Base-by-base conservation (phyloP, 2,888 invertebrate species). In the Ischnus inquisitorius region DNA sequence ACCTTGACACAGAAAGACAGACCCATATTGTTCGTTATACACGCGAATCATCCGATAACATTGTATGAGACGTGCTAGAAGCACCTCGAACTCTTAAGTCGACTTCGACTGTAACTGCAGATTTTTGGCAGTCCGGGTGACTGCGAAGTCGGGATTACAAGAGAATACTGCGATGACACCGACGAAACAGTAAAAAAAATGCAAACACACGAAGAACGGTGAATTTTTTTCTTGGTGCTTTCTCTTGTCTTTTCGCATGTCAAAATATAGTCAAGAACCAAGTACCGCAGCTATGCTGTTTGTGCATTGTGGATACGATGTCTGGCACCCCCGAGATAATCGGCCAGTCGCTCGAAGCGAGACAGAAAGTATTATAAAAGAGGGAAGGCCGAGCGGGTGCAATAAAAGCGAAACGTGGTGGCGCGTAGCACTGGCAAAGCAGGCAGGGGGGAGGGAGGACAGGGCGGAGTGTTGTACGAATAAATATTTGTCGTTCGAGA, bases 401-500 rank as follows among this genome's bases (percentile, higher is more conserved):
- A 79, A 79, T 79, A 75, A 83, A 83, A 79, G 64, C 39, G 64
- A 76, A 75, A 64, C 69, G 79, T 74, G 78, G 77, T 62, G 51
- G 77, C 72, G 67, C 46, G 72, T 78, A 75, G 8, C 54, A 62
- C 64, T 60, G 67, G 65, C 48, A 10, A 54, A 54, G 14, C 14
- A n/a, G n/a, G 1, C 16, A 16, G 14, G 16, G 1, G 62, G 43
- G 25, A 57, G 19, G 54, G 16, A 0, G 62, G 54, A 14, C 48
- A 19, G 62, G 51, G 39, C 34, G 39, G 60, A 39, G 12, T 60
- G 71, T 51, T 64, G 62, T 57, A 43, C 83, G 80, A 83, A 83
- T 83, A 83, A 83, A 83, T 83, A 83, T 83, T 83, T 83, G 83
- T 83, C 77, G 83, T 76, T 83, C 80, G 83, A 80, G 79, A 80